phyloP scores from a whole-genome alignment of 1,140 invertebrate species.

The Anagrus nilaparvatae region DNA sequence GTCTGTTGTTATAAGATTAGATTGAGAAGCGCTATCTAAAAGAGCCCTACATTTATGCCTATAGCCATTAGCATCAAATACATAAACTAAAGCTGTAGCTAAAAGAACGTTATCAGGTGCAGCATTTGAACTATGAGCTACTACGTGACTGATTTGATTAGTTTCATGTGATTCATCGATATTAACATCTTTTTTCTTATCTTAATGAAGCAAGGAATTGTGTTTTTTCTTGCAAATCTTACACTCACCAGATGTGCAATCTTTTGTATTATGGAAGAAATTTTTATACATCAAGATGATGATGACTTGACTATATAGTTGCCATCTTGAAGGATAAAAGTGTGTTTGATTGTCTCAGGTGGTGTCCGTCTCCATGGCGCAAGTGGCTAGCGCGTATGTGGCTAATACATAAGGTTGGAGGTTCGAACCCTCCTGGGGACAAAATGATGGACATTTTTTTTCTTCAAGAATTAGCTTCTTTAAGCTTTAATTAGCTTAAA shows the following conservation, averaged over 20 bases:
- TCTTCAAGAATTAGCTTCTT: too few relatives aligned
- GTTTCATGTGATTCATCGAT: background rate
- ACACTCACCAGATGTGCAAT: slow-evolving; percentile 11
- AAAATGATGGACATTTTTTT: too few relatives aligned
- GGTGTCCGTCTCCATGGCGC: too few relatives aligned
- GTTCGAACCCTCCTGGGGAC: too few relatives aligned
- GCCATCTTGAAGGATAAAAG: too few relatives aligned
- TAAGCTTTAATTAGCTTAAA: too few relatives aligned
- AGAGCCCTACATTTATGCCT: slow-evolving; percentile 10
- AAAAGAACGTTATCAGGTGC: slow-evolving; percentile 11
- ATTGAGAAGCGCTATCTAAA: slow-evolving; percentile 14
- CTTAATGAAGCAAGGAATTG: slow-evolving; percentile 14
- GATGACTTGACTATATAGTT: too few relatives aligned
- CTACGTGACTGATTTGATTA: background rate
- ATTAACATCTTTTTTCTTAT: background rate
- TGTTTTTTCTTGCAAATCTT: slow-evolving; percentile 9
- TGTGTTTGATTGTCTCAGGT: too few relatives aligned
- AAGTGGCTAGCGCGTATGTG: too few relatives aligned
- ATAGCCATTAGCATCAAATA: slow-evolving; percentile 8
- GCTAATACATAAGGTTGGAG: too few relatives aligned
- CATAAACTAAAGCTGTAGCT: slow-evolving; percentile 8
- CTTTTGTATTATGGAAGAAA: too few relatives aligned
- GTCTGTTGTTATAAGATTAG: slow-evolving; percentile 8
- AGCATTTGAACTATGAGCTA: slow-evolving; percentile 7
- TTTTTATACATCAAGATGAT: too few relatives aligned